Base-by-base conservation (phyloP, 2,113 vertebrate genomes). In the Corythornis cristatus region DNA sequence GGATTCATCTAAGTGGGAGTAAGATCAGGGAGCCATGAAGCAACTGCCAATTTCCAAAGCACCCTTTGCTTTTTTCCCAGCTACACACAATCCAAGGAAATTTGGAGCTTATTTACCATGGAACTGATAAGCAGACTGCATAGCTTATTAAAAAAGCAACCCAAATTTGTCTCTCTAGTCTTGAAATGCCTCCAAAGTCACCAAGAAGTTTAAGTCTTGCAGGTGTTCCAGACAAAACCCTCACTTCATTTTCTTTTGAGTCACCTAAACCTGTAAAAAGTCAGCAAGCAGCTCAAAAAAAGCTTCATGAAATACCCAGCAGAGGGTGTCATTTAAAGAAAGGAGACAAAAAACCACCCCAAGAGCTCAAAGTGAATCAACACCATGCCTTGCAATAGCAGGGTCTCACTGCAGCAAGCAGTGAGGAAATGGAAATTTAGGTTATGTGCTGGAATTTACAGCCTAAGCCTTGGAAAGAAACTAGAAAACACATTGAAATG, bases 351-450 rank as follows among this genome's bases (percentile, higher is more conserved):
- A 17, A 35, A 65, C 35, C 50, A 40, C 4, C 12, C 40, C 25
- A 8, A 12, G 15, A 8, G 5, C 11, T 73, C 20, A 7, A 5
- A 1, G 2, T 1, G 42, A 74, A 5, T 5, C 35, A 73, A 23
- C 10, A 20, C 56, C 37, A 1, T 1, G 6, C 60, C 33, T 66
- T 43, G 3, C 16, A 33, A 2, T 1, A 22, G 25, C 0, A 4
- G 45, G 7, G 5, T 45, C 12, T 81, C 2, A 4, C n/a, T 22
- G 29, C 2, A 58, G 26, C n/a, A 62, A 66, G 31, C 7, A 20
- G 40, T 2, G 33, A 25, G 11, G 11, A 74, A 46, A 46, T 9
- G 1, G 1, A 18, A 25, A n/a, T 48, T 19, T 22, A 9, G 48
- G 7, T 16, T 16, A 2, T 0, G 0, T 17, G 71, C 56, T 76